Conservation (phyloP, 1,140 invertebrate species). For the Littorina saxatilis region DNA sequence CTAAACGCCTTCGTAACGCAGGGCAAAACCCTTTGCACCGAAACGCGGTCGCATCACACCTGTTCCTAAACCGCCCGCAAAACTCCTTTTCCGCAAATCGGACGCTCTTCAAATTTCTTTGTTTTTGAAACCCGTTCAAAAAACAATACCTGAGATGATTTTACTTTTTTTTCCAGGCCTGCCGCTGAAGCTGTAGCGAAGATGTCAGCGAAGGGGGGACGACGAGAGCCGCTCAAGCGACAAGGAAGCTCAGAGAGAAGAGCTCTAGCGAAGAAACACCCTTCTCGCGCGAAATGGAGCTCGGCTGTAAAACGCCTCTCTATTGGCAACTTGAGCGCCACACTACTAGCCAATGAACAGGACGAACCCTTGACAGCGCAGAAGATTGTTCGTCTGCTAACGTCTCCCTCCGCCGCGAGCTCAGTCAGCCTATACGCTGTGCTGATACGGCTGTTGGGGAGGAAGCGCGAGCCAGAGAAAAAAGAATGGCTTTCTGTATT, state of each 20-base stretch:
- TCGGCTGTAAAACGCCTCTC: conserved; percentile 6
- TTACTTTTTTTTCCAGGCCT: background rate
- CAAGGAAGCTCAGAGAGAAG: background rate
- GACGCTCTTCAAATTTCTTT: background rate
- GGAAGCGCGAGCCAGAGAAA: background rate
- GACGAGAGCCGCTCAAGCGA: background rate
- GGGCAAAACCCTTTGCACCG: background rate
- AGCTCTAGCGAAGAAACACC: background rate
- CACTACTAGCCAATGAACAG: background rate
- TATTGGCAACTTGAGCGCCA: conserved; percentile 26
- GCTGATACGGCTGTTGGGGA: conserved; percentile 4
- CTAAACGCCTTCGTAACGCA: background rate
- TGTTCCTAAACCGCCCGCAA: too few relatives aligned
- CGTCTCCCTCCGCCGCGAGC: background rate
- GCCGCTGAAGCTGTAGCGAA: background rate
- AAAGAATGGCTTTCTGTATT: conserved; percentile 30
- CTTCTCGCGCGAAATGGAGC: conserved; percentile 11
- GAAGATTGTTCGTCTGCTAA: background rate
- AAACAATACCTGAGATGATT: background rate
- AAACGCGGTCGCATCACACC: background rate
- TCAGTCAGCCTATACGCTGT: conserved; percentile 7
- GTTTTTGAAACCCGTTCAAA: background rate
- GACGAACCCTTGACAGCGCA: background rate
- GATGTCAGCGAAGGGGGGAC: background rate
- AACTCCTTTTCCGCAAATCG: background rate